Evolutionary conservation across 2,797 vertebrate genomes (phyloP).

Genomic region (Syndactyla subalaris): DNA sequence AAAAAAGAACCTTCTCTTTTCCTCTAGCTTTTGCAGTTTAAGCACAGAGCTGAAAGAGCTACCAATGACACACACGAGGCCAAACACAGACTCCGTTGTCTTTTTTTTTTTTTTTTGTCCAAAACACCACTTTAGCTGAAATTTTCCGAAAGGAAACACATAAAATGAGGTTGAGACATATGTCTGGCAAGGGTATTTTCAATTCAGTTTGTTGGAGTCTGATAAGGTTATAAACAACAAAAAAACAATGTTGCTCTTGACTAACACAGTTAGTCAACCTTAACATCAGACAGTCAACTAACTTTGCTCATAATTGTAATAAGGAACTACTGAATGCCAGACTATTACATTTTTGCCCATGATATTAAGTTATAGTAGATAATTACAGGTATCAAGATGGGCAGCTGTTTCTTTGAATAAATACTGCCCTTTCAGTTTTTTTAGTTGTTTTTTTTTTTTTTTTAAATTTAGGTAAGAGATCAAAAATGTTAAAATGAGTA

Average conservation of each 20-base stretch:
- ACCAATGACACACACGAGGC: not conserved
- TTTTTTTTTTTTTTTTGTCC: too few relatives aligned
- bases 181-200: not conserved
- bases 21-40: not conserved
- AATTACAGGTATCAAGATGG: slow-evolving; percentile 28
- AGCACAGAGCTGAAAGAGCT: not conserved
- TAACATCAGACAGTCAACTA: not conserved
- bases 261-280: slow-evolving; percentile 9
- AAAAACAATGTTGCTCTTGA: not conserved
- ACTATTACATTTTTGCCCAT: not conserved
- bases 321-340: not conserved
- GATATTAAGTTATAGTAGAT: not conserved
- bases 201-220: not conserved
- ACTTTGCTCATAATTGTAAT: not conserved
- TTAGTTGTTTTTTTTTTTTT: not conserved
- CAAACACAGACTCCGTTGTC: not conserved
- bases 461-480: not conserved
- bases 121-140: not conserved
- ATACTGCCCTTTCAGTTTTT: not conserved
- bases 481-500: slow-evolving; percentile 47
- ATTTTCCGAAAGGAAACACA: slow-evolving; percentile 13
- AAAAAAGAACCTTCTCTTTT: not conserved
- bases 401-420: slow-evolving; percentile 22
- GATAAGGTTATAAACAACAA: slow-evolving; percentile 31
- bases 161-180: not conserved